Conservation (phyloP, 2,888 invertebrate species). For the Rhorus exstirpatorius region DNA sequence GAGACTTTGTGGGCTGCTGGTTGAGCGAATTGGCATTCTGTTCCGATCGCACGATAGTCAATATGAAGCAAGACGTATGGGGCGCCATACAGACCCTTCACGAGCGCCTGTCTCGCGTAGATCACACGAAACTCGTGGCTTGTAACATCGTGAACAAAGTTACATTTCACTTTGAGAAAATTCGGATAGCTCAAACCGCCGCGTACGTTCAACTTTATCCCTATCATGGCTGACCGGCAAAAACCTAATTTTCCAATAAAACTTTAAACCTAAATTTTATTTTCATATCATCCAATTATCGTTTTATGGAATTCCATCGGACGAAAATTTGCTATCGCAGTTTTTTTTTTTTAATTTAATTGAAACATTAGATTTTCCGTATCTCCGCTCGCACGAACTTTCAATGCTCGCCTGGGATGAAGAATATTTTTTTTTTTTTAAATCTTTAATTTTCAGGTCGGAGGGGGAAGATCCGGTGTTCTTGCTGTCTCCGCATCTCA, state of each 20-base stretch:
- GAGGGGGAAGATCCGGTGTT: constrained; percentile 89
- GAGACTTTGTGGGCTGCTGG: constrained; percentile 94
- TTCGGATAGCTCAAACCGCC: constrained; percentile 91
- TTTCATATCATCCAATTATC: background rate
- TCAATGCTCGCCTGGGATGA: background rate
- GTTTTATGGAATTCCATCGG: background rate
- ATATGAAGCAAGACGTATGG: constrained; percentile 94
- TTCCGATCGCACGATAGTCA: constrained; percentile 89
- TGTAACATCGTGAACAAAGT: constrained; percentile 93
- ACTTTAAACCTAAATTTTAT: background rate
- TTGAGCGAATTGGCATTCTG: constrained; percentile 90
- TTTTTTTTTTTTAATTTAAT: too few relatives aligned
- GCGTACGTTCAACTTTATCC: constrained; percentile 88
- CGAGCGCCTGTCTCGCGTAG: constrained; percentile 91
- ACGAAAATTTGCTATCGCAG: background rate
- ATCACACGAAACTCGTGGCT: constrained; percentile 93
- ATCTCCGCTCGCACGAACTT: too few relatives aligned
- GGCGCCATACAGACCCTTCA: constrained; percentile 92
- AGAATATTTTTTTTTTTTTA: background rate
- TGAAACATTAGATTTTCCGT: too few relatives aligned
- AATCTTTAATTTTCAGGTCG: constrained; percentile 74
- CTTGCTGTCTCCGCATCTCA: constrained; percentile 91
- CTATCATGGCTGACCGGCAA: background rate
- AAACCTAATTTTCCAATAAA: background rate
- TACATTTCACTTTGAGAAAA: constrained; percentile 94